Evolutionary conservation across 2,888 invertebrate species (phyloP).

Genomic region (Cheilosia grossa): DNA sequence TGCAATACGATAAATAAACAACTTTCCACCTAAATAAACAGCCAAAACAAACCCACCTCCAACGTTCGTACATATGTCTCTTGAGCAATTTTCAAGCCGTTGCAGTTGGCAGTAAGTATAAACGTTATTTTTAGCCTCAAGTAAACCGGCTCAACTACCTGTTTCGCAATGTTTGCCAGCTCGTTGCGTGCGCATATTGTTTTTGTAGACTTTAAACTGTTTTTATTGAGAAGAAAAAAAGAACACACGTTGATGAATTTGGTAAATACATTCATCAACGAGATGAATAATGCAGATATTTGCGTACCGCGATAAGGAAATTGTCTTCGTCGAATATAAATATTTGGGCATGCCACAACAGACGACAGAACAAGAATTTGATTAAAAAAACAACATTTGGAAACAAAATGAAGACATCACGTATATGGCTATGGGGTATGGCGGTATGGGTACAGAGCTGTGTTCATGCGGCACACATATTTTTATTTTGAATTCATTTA

Average conservation of each 20-base stretch:
- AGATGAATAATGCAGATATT: constrained; percentile 12
- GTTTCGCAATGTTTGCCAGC: constrained; percentile 58
- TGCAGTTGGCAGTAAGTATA: constrained; percentile 32
- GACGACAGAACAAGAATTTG: neutral
- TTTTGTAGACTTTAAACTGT: neutral
- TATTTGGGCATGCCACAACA: neutral
- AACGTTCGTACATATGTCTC: constrained; percentile 42
- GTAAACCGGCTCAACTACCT: constrained; percentile 68
- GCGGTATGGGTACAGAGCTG: neutral
- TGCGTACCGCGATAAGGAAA: constrained; percentile 7
- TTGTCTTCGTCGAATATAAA: constrained; percentile 10
- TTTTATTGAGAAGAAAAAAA: neutral
- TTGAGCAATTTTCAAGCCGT: constrained; percentile 50
- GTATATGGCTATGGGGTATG: neutral
- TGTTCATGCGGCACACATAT: neutral
- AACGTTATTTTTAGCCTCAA: constrained; percentile 56
- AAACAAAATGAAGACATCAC: constrained; percentile 5
- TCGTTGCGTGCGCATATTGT: constrained; percentile 27
- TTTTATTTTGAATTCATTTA: constrained; percentile 2
- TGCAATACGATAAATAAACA: constrained; percentile 21
- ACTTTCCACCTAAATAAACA: constrained; percentile 64
- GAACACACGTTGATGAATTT: neutral
- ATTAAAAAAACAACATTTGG: neutral
- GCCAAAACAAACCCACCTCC: constrained; percentile 47
- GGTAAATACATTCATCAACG: neutral